phyloP scores from a whole-genome alignment of 2,888 invertebrate species.

The Barypeithes pellucidus region DNA sequence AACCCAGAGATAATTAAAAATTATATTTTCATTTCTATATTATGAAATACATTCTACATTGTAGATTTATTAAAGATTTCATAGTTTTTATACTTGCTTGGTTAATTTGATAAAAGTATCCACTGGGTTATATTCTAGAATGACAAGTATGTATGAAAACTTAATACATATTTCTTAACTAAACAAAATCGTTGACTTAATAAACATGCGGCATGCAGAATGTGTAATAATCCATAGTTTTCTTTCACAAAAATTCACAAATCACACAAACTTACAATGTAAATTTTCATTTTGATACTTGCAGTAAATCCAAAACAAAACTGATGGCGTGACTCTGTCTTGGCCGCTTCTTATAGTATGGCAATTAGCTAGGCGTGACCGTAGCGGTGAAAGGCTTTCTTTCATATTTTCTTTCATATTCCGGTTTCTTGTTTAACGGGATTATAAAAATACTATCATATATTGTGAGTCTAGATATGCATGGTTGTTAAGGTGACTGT shows the following conservation, averaged over 20 bases:
- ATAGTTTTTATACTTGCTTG: no score
- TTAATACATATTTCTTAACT: no score
- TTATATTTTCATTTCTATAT: no score
- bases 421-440: slow-evolving; percentile 37
- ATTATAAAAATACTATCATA: slow-evolving; percentile 33
- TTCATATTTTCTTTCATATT: slow-evolving; percentile 47
- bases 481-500: slow-evolving; percentile 24
- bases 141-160: no score
- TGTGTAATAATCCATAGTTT: neutral
- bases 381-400: slow-evolving; percentile 60
- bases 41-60: no score
- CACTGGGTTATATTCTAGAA: no score
- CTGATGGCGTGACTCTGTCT: slow-evolving; percentile 54
- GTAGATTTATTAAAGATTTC: no score
- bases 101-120: no score
- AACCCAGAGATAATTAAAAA: no score
- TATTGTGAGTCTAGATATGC: slow-evolving; percentile 24
- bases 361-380: slow-evolving; percentile 57
- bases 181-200: neutral
- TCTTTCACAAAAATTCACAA: slow-evolving; percentile 5
- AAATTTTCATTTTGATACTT: slow-evolving; percentile 41
- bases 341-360: slow-evolving; percentile 57
- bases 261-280: slow-evolving; percentile 45
- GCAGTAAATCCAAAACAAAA: slow-evolving; percentile 48
- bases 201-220: neutral